Base-by-base conservation (phyloP, 1,140 invertebrate genomes). In the Halesus radiatus region DNA sequence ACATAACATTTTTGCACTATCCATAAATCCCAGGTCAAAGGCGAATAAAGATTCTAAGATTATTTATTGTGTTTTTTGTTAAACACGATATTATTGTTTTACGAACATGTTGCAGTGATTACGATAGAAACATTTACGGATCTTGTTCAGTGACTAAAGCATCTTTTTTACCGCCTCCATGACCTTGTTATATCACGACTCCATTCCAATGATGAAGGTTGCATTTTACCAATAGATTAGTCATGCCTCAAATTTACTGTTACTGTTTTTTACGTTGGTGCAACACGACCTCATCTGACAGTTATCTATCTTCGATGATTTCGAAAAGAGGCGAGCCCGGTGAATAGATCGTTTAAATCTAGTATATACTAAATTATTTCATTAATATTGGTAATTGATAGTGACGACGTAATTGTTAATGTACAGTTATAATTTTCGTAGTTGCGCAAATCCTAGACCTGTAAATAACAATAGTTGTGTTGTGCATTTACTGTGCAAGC, bases 131-230 rank as follows among this genome's bases (percentile, higher is more conserved):
- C 18, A 54, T 56, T 56, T 6, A 18, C 37, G 66, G 37, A 45
- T 70, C 66, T 70, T 20, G 32, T 50, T 10, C 32, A 13, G 18
- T 45, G 37, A 70, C 66, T 20, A 45, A 18, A 13, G 32, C 15
- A n/a, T 7, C 0, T 45, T 70, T 70, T 70, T 45, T 10, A 45
- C 32, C n/a, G 66, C 32, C 18, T 70, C 66, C 8, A 50, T 70
- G 66, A 70, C 37, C 66, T 70, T 70, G 7, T 45, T 45, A 18
- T 52, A 52, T 70, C 66, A 45, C 66, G 66, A n/a, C 29, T 23
- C 3, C 20, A 37, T 5, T 70, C 32, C n/a, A n/a, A 70, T 8
- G 60, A 70, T 45, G 32, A 50, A 45, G 32, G 32, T 50, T 70
- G 32, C 37, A 18, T 70, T 70, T 70, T 52, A 29, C 62, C 16